These are phyloP conservation scores for Cephus pygmeus DNA, from an alignment of 2,888 invertebrate genomes.

Conservation along the genomic window DNA sequence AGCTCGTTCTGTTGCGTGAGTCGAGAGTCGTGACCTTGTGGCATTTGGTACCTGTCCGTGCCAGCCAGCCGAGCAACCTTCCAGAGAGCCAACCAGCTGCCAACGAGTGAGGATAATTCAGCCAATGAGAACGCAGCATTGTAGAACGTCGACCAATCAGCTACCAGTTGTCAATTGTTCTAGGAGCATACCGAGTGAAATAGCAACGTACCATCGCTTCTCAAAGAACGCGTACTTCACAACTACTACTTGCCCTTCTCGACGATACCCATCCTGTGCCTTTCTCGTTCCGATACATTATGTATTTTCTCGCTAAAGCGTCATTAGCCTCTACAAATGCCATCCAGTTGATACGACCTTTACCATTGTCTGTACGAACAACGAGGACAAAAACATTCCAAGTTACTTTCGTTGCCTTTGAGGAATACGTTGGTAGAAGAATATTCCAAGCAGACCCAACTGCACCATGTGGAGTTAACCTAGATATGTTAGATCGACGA, in stretches of 20 bases:
- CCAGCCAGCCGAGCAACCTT: conserved; percentile 45
- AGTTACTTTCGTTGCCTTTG: background rate
- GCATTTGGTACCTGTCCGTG: conserved; percentile 64
- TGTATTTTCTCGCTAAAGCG: conserved; percentile 41
- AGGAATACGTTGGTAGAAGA: background rate
- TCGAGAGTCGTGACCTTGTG: conserved; percentile 63
- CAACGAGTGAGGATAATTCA: background rate
- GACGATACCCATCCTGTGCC: conserved; percentile 28
- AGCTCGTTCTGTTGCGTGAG: conserved; percentile 31
- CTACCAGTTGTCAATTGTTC: background rate
- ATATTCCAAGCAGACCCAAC: background rate
- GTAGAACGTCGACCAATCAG: background rate
- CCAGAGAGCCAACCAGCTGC: background rate
- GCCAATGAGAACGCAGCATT: background rate
- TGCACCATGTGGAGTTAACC: background rate
- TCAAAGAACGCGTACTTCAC: conserved; percentile 23
- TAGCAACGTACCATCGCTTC: conserved; percentile 41
- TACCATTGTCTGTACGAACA: conserved; percentile 37
- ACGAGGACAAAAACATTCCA: background rate
- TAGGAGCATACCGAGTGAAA: conserved; percentile 31
- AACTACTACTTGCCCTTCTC: conserved; percentile 5
- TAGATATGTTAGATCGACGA: background rate
- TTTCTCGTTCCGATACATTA: conserved; percentile 34
- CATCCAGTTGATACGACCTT: conserved; percentile 40
- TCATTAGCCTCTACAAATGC: conserved; percentile 44